Base-by-base conservation (phyloP, 2,113 vertebrate species). In the Heliornis fulica region DNA sequence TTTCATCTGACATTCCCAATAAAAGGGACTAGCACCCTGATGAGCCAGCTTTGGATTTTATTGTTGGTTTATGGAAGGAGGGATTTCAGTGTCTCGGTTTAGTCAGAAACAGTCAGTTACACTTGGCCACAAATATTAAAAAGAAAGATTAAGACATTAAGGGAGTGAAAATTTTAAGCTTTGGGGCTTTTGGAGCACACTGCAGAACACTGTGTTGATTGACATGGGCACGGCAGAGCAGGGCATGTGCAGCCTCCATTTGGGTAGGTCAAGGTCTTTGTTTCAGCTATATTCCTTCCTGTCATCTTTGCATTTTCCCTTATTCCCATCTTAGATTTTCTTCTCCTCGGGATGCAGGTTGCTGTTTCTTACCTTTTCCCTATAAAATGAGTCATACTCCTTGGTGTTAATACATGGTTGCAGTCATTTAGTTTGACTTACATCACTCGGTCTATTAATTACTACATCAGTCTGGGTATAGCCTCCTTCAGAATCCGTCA, bases 341-440 rank as follows among this genome's bases (percentile, higher is more conserved):
- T 79, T 79, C 59, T 61, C 20, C 32, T 82, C 3, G 5, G 57
- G 70, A 14, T 75, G 43, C 34, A 66, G 46, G 31, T 81, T 90
- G 87, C 75, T 80, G 53, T 93, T 92, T 83, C 71, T 86, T 93
- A 83, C 36, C 45, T 82, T 94, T 93, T 94, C 36, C 75, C 32
- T 5, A 14, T 70, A 53, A 36, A 68, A 11, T 95, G 91, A 90
- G 20, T 95, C 87, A 83, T 36, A 20, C 66, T 86, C 34, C 9
- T 31, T 68, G 50, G 23, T 15, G 32, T 77, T 87, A 93, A 84
- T 53, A 57, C 74, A 25, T 3, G 5, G 50, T 71, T 90, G 54
- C 50, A 78, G 81, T 83, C 81, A 38, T 5, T 95, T 80, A 41
- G 45, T 79, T 79, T 88, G 66, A 66, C 82, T 95, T 97, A 7